Percentiles rank a stretch among this genome's conserved stretches.
Conservation (phyloP, 2,888 invertebrate species). For the Osmoderma eremita region DNA sequence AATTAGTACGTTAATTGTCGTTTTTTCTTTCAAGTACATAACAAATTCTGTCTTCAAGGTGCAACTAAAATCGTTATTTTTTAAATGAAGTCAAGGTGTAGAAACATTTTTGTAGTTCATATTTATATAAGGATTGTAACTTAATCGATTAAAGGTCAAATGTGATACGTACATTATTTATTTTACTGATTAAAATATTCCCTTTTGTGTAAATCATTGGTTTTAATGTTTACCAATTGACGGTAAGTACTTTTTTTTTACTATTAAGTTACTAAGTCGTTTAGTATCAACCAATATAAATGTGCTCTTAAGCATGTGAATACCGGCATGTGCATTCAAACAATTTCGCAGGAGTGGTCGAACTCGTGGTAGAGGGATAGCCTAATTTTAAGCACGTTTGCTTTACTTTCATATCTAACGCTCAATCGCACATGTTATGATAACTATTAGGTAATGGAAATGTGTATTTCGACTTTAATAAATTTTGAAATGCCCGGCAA, state of each 20-base stretch:
- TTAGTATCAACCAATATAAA: no score
- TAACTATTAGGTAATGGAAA: no score
- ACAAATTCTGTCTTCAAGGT: conserved; percentile 33
- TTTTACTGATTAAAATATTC: conserved; percentile 34
- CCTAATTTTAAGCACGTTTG: no score
- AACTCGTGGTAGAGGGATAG: no score
- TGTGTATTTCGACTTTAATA: no score
- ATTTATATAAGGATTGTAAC: conserved; percentile 51
- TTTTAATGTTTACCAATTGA: background rate
- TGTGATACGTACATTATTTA: conserved; percentile 38
- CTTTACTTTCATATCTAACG: no score
- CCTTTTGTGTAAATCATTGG: conserved; percentile 4
- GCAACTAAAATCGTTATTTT: conserved; percentile 41
- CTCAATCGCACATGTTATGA: no score
- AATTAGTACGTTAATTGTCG: conserved; percentile 19
- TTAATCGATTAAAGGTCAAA: conserved; percentile 43
- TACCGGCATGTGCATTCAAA: no score
- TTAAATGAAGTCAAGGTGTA: conserved; percentile 41
- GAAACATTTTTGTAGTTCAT: conserved; percentile 49
- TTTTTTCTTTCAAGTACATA: conserved; percentile 18
- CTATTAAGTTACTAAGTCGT: no score
- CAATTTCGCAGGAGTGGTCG: no score
- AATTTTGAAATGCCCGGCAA: no score
- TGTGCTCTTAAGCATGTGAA: no score
- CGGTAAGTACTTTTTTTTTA: conserved; percentile 19